phyloP scores from a whole-genome alignment of 2,888 invertebrate genomes.

The Caradrina clavipalpis region DNA sequence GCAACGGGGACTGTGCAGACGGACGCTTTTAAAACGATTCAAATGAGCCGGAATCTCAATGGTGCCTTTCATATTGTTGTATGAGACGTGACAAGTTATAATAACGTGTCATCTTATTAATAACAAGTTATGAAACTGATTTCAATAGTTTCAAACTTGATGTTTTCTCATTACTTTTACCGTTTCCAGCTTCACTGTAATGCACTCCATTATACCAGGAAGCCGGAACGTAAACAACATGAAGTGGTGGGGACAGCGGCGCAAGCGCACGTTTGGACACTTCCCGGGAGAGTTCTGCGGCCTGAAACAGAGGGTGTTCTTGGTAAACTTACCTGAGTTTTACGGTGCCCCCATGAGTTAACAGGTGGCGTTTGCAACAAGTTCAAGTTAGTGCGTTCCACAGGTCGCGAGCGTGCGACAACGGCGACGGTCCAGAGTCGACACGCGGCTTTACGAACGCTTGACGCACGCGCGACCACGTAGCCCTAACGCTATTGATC shows the following conservation, averaged over 20 bases:
- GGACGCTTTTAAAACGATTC: too few species aligned
- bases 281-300: slow-evolving; percentile 21
- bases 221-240: slow-evolving; percentile 28
- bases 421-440: slow-evolving; percentile 77
- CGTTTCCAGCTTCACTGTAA: neutral
- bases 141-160: neutral
- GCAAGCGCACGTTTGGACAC: slow-evolving; percentile 44
- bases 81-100: neutral
- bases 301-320: slow-evolving; percentile 32
- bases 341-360: slow-evolving; percentile 85
- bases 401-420: slow-evolving; percentile 82
- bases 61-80: neutral
- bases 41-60: neutral
- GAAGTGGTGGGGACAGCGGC: slow-evolving; percentile 7
- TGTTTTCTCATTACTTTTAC: neutral
- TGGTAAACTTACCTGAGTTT: slow-evolving; percentile 80
- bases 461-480: slow-evolving; percentile 79
- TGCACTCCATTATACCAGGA: neutral
- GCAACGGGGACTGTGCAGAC: neutral
- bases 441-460: slow-evolving; percentile 74
- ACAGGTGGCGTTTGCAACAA: slow-evolving; percentile 89
- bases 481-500: slow-evolving; percentile 85
- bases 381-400: slow-evolving; percentile 76
- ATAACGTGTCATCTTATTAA: neutral
- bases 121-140: neutral